These are phyloP conservation scores for Scleropages formosus DNA, from an alignment of 2,797 vertebrate species.

Conservation along the genomic window DNA sequence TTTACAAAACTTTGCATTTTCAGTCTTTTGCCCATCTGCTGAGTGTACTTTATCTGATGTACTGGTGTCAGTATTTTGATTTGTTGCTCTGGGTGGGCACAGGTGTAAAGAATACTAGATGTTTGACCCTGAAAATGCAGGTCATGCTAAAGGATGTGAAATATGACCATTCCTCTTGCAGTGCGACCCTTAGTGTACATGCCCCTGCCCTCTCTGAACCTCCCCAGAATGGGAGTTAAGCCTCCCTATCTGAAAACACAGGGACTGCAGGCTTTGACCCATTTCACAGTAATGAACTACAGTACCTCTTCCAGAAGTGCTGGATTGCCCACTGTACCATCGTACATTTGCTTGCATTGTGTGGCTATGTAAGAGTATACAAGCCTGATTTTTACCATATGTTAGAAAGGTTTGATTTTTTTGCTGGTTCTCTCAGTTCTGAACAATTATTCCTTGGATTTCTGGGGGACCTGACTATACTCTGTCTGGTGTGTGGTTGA, in stretches of 20 bases:
- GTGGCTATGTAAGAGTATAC: neutral
- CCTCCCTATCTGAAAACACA: neutral
- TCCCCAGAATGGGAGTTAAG: neutral
- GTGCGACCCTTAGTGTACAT: neutral
- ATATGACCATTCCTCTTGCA: neutral
- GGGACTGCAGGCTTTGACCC: neutral
- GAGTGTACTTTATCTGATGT: neutral
- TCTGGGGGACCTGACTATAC: too few relatives aligned
- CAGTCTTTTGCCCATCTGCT: neutral
- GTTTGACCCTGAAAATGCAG: neutral
- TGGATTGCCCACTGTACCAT: neutral
- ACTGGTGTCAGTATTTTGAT: neutral
- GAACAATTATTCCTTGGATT: neutral
- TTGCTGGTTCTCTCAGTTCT: neutral
- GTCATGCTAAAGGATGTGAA: neutral
- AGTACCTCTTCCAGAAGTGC: neutral
- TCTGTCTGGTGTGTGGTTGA: too few relatives aligned
- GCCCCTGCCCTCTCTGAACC: neutral
- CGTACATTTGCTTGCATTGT: too few relatives aligned
- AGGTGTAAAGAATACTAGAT: neutral
- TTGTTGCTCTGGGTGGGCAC: neutral
- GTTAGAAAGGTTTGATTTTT: neutral
- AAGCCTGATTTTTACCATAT: neutral
- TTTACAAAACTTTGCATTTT: neutral
- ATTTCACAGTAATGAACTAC: neutral